Evolutionary conservation across 2,888 invertebrate genomes (phyloP).

Genomic region (Eledona agricola): DNA sequence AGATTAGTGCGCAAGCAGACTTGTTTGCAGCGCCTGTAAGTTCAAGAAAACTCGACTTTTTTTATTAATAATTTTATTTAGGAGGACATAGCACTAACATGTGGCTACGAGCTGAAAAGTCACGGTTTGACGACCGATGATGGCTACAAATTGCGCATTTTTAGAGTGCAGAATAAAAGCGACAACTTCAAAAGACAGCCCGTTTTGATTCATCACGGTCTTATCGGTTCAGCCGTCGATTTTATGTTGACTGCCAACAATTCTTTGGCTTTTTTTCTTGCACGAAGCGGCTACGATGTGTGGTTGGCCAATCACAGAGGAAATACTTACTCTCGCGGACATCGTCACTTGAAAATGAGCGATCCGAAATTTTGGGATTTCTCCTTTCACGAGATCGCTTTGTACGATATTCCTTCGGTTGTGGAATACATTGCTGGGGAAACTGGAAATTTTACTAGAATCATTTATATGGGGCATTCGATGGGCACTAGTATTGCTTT

Average conservation of each 20-base stretch:
- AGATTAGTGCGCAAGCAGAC: no score
- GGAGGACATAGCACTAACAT: conserved; percentile 1
- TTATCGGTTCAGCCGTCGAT: not conserved
- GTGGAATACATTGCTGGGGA: conserved; percentile 4
- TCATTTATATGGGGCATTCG: conserved; percentile 17
- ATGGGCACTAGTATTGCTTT: conserved; percentile 20
- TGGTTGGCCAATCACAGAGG: conserved; percentile 13
- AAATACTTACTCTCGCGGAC: conserved; percentile 2
- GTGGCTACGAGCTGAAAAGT: conserved; percentile 1
- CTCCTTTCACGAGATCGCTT: conserved; percentile 18
- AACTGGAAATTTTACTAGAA: conserved; percentile 45
- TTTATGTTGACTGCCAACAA: not conserved
- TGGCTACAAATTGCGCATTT: conserved; percentile 1
- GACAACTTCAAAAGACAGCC: not conserved
- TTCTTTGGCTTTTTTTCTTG: conserved; percentile 4
- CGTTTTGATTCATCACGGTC: conserved; percentile 1
- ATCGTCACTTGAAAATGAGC: not conserved
- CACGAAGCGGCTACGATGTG: conserved; percentile 7
- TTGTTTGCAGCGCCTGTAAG: no score
- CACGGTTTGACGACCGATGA: not conserved
- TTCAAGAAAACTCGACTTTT: no score
- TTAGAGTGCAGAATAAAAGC: not conserved
- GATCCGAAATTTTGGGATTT: conserved; percentile 18
- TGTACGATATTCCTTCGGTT: conserved; percentile 6
- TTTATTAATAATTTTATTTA: no score